Base-by-base conservation (phyloP, 2,113 vertebrate genomes). In the Clarias batrachus region DNA sequence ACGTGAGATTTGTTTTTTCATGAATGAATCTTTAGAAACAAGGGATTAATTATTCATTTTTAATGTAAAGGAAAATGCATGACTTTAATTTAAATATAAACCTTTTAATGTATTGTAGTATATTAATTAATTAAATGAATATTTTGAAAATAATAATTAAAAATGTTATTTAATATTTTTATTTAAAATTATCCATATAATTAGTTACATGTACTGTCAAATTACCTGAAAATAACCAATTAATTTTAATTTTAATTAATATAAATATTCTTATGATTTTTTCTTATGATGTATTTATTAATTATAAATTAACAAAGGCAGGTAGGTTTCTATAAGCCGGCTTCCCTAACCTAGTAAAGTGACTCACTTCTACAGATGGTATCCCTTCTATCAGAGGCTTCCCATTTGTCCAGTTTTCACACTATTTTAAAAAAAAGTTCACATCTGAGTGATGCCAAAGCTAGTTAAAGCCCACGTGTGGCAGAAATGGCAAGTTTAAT, bases 1-100 rank as follows among this genome's bases (percentile, higher is more conserved):
- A 93, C 92, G 95, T 95, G 89, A 85, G 87, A 25, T 1, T 10
- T 41, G 17, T 73, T 10, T 33, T 33, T 33, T 33, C 30, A 33
- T 70, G 1, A 30, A 37, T n/a, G 1, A 74, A 25, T 3, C 5
- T n/a, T 54, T 56, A 54, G 17, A 59, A 59, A 59, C 65, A 30
- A 8, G 17, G 23, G 1, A 33, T 19, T n/a, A 16, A 33, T 23
- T 23, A 79, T 60, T 60, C 8, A 30, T 79, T 21, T 13, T 9
- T 33, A 33, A 59, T 59, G 23, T 41, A 21, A 19, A 21, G 41
- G 16, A 37, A 7, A 33, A 68, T 16, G 8, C 9, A 41, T 73
- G 3, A 41, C 3, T 41, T 48, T 48, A 8, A 48, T 48, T 48
- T 8, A 48, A 48, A 48, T 41, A 3, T 37, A 41, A 41, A 41